Percentiles rank a stretch among this genome's conserved stretches.
phyloP scores from a whole-genome alignment of 2,888 invertebrate species.

The Eupsilia transversa region DNA sequence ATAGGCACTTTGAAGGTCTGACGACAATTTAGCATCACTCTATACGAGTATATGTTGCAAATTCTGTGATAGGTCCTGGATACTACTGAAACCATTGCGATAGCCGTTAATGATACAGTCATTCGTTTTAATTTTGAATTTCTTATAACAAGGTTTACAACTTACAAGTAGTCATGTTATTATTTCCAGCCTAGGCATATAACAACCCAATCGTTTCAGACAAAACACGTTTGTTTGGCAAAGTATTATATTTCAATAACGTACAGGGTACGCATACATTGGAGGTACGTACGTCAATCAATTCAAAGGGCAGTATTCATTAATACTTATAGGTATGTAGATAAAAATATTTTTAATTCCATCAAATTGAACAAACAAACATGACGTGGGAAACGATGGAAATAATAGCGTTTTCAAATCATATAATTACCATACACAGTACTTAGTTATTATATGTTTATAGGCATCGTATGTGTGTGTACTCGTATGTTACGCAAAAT shows the following conservation, averaged over 20 bases:
- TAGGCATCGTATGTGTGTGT: not conserved
- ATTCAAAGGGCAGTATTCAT: not conserved
- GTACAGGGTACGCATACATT: not conserved
- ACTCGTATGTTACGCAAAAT: conserved; percentile 45
- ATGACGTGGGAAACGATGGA: conserved; percentile 32
- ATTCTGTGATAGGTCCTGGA: not conserved
- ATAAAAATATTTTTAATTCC: conserved; percentile 7
- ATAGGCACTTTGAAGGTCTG: conserved; percentile 25
- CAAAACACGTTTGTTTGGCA: not conserved
- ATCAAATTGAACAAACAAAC: conserved; percentile 29
- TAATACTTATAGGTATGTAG: too few species aligned
- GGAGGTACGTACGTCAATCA: conserved; percentile 15
- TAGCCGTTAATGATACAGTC: not conserved
- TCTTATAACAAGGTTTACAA: not conserved
- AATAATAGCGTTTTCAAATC: conserved; percentile 26
- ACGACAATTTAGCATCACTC: conserved; percentile 10
- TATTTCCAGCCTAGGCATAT: not conserved
- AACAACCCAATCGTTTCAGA: not conserved
- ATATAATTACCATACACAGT: conserved; percentile 25
- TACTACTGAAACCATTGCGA: not conserved
- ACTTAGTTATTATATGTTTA: not conserved
- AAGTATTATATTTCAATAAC: not conserved
- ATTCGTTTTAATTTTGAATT: not conserved
- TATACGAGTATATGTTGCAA: not conserved
- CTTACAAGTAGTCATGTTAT: not conserved